Evolutionary conservation across 2,113 vertebrate species (phyloP).

Genomic region (western clawed frog (Xenopus tropicalis)): UCB_Xtro_10.0 CM004451.2:7969001-7969500

Average conservation of each 20-base stretch:
- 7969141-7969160: constrained; percentile 81
- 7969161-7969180: constrained; percentile 76
- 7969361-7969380: constrained; percentile 86
- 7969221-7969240: constrained; percentile 93
- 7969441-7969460: constrained; percentile 28
- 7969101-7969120: constrained; percentile 72
- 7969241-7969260: constrained; percentile 86
- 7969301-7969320: too few species aligned
- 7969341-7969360: constrained; percentile 92
- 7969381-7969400: constrained; percentile 75
- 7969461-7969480: constrained; percentile 74
- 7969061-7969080: constrained; percentile 88
- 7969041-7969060: constrained; percentile 79
- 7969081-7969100: constrained; percentile 83
- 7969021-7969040: constrained; percentile 66
- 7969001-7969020: too few species aligned
- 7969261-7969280: constrained; percentile 72
- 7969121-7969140: constrained; percentile 91
- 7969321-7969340: too few species aligned
- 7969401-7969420: constrained; percentile 71
- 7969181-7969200: constrained; percentile 86
- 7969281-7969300: too few species aligned
- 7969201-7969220: constrained; percentile 88
- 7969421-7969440: constrained; percentile 66
- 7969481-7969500: not conserved